Conservation (phyloP, 2,888 invertebrate species). For the Eupithecia subfuscata region DNA sequence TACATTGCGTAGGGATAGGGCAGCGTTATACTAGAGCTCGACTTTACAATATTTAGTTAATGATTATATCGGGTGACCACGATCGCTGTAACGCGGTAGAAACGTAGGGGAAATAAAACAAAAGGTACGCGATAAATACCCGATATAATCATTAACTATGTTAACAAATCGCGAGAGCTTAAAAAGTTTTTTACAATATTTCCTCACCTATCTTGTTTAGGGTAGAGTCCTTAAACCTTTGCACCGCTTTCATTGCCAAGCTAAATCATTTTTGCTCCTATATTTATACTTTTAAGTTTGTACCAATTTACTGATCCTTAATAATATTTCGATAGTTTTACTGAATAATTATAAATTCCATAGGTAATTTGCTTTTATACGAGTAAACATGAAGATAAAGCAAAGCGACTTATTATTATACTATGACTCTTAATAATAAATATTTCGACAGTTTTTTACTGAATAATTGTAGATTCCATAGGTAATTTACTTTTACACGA, state of each 20-base stretch:
- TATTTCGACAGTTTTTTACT: not conserved
- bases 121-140: too few species aligned
- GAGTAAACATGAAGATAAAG: not conserved
- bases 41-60: too few species aligned
- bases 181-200: not conserved
- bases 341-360: not conserved
- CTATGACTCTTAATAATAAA: not conserved
- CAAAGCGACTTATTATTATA: not conserved
- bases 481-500: not conserved
- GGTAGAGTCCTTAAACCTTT: not conserved
- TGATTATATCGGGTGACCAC: too few species aligned
- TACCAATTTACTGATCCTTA: not conserved
- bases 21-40: conserved; percentile 60
- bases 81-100: too few species aligned
- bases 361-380: not conserved
- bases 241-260: not conserved
- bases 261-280: not conserved
- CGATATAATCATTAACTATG: too few species aligned
- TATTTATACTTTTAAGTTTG: not conserved
- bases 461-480: not conserved
- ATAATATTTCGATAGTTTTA: not conserved
- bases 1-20: conserved; percentile 65
- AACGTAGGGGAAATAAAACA: too few species aligned
- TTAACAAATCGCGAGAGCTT: too few species aligned
- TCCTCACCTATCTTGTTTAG: not conserved